These are phyloP conservation scores for Zaprionus camerounensis DNA, from an alignment of 1,140 invertebrate species.

Conservation along the genomic window DNA sequence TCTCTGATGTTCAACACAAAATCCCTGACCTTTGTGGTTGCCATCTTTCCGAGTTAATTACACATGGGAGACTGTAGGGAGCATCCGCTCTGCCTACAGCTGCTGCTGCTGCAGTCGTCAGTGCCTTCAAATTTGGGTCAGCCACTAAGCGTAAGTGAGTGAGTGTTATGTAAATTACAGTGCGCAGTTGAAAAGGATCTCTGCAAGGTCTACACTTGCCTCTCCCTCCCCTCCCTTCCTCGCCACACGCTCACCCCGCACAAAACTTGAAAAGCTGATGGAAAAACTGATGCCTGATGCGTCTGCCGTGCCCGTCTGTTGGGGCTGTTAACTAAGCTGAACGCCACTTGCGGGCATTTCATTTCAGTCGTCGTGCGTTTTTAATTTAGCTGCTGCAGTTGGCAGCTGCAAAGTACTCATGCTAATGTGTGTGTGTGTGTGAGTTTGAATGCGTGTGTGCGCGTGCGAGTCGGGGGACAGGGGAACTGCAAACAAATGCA, in stretches of 20 bases:
- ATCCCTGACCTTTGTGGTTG: slow-evolving; percentile 77
- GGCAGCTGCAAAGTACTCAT: slow-evolving; percentile 57
- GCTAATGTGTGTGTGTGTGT: neutral
- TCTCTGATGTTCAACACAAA: slow-evolving; percentile 40
- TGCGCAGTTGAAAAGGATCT: slow-evolving; percentile 63
- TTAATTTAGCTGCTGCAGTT: slow-evolving; percentile 66
- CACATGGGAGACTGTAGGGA: slow-evolving; percentile 31
- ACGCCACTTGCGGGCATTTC: slow-evolving; percentile 53
- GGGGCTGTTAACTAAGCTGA: slow-evolving; percentile 59
- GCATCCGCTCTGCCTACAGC: neutral
- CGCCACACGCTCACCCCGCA: neutral
- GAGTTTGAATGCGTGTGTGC: slow-evolving; percentile 2
- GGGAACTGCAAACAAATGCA: slow-evolving; percentile 38
- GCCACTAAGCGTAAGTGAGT: slow-evolving; percentile 77
- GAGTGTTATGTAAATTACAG: slow-evolving; percentile 79
- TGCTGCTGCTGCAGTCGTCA: slow-evolving; percentile 8
- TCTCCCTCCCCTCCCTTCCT: neutral
- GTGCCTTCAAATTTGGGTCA: slow-evolving; percentile 69
- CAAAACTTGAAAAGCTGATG: slow-evolving; percentile 52
- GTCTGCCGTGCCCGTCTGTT: slow-evolving; percentile 26
- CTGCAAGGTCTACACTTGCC: slow-evolving; percentile 39
- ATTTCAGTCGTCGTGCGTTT: slow-evolving; percentile 48
- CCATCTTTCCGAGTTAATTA: slow-evolving; percentile 62
- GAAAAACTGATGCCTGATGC: slow-evolving; percentile 58
- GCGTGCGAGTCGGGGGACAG: slow-evolving; percentile 5